Conservation (phyloP, 2,888 invertebrate species). For the Blastobasis lacticolella region DNA sequence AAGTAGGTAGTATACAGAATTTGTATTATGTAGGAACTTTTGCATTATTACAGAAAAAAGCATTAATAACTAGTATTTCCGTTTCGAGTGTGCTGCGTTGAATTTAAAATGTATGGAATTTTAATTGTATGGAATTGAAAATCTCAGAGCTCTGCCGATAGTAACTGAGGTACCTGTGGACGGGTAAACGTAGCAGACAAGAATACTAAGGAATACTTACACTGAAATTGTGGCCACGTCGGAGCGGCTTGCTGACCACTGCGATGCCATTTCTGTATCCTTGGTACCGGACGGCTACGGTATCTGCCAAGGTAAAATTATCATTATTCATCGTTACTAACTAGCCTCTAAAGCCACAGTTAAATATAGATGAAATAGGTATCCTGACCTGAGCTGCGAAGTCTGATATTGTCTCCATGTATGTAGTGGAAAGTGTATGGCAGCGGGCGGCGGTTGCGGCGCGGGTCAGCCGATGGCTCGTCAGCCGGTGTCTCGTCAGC, state of each 20-base stretch:
- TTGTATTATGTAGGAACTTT: too few species aligned
- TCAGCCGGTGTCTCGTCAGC: slow-evolving; percentile 1
- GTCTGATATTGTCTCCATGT: slow-evolving; percentile 87
- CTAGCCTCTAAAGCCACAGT: neutral
- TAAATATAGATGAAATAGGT: neutral
- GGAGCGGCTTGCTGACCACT: slow-evolving; percentile 78
- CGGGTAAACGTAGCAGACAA: too few species aligned
- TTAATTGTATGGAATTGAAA: too few species aligned
- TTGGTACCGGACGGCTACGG: slow-evolving; percentile 80
- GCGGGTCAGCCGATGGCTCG: slow-evolving; percentile 6
- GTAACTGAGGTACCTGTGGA: too few species aligned
- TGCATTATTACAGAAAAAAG: too few species aligned
- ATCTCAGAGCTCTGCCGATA: too few species aligned
- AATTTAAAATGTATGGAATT: too few species aligned
- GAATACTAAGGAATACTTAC: slow-evolving; percentile 44
- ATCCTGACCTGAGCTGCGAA: slow-evolving; percentile 56
- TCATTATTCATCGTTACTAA: neutral
- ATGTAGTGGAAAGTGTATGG: slow-evolving; percentile 85
- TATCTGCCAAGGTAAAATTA: slow-evolving; percentile 34
- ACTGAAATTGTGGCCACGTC: slow-evolving; percentile 80
- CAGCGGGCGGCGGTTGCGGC: slow-evolving; percentile 20
- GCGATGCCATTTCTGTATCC: slow-evolving; percentile 91
- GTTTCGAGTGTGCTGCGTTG: too few species aligned
- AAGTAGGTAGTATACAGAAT: too few species aligned
- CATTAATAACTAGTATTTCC: too few species aligned